Evolutionary conservation across 2,797 vertebrate genomes (phyloP), one percentile per base, ranked within the genome.

Genomic region (Megalops cyprinoides): DNA sequence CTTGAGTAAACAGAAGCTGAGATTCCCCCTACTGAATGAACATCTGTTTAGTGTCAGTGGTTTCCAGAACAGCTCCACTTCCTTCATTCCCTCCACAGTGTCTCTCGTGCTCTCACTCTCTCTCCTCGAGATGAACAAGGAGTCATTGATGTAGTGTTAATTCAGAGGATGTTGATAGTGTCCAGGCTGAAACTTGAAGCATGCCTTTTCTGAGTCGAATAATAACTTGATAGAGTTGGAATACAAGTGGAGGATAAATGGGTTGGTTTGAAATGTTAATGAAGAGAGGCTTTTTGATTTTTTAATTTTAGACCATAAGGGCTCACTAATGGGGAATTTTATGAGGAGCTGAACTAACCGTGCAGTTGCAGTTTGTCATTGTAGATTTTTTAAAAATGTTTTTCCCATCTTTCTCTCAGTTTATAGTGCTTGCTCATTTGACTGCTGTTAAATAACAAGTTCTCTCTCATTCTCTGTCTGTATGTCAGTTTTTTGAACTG

Each of bases 1-100:
- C 65, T 42, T 69, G 65, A 44, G 65, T 69, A 69, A 69, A 69
- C 65, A 69, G 65, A n/a, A 69, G 65, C 65, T 69, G 65, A 69
- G 37, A 69, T 69, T 44, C 65, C 65, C 37, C 44, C 65, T 39
- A 42, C 37, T 69, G 65, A 69, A 44, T 69, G 65, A 69, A 69
- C 65, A 69, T 69, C 65, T 69, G 65, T 69, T 69, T 69, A 44
- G 65, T 42, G 65, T 69, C 65, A 42, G 65, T 0, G 18, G 65
- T 69, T 39, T 44, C 39, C 65, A n/a, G 65, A 69, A 44, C 4
- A 20, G 15, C 65, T 42, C 37, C 65, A 44, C 37, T 42, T 69
- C 65, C 65, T 69, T 4, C 65, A 2, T 20, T 42, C 65, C 37
- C 65, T 53, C 51, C 51, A 14, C 46, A 14, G 12, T 15, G 2